Evolutionary conservation across 2,113 vertebrate species (phyloP), one percentile per base, ranked within the genome.

Genomic region (Bothrops jararaca): DNA sequence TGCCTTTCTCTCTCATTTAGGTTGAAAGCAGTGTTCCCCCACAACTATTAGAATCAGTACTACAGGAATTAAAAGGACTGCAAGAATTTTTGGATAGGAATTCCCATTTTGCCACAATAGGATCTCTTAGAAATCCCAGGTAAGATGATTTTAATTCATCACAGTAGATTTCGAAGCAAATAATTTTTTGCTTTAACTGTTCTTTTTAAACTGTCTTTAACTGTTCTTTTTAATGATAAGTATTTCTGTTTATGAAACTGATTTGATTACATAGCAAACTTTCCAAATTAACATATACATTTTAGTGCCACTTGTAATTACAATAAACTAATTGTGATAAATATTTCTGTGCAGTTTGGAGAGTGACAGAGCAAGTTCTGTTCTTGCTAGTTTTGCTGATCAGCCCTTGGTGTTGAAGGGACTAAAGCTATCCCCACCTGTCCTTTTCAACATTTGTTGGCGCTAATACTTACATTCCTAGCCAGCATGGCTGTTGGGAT

Each of bases 21-120:
- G 92, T 99, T 96, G 99, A 99, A 97, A 99, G 98, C 97, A 98
- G 98, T 7, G 98, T 99, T 85, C 94, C 97, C 29, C 97, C 98
- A 0, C 97, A 96, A 7, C 96, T 98, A 22, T 96, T 99, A 93
- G 98, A 99, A 96, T 95, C 97, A 0, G 98, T 99, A 13, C 97
- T 99, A 1, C 96, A 98, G 89, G 98, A 99, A 94, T 98, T 99
- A 8, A 98, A 97, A 80, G 98, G 99, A 85, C 96, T 99, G 89
- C 98, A 98, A 93, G 99, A 99, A 88, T 99, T 99, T 96, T 97
- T 99, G 54, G 99, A 99, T 80, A 98, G 98, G 97, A 99, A 99
- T 96, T 99, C 99, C 52, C 98, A 99, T 90, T 99, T 99, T 97
- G 97, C 98, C 86, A 95, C 96, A 96, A 98, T 98, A 12, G 98